Base-by-base conservation (phyloP, 2,113 vertebrate species). In the Caretta caretta region DNA sequence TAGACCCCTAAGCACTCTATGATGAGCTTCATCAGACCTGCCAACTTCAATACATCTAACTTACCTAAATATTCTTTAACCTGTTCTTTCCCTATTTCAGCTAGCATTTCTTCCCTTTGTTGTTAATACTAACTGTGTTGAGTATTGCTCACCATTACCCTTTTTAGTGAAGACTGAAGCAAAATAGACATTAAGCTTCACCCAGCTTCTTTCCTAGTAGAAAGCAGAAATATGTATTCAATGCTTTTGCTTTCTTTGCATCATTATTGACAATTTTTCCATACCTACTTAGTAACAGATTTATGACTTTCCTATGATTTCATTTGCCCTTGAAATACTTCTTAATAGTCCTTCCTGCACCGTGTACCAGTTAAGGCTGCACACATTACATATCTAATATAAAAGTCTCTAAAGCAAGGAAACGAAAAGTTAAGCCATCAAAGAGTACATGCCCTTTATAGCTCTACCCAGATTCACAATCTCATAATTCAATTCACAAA, bases 121-220 rank as follows among this genome's bases (percentile, higher is more conserved):
- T 62, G 27, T 62, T 62, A 62, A 62, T 62, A 62, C 16, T 31
- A 57, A 31, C 14, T 62, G 3, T 31, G 27, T 62, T 62, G 27
- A 62, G 29, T 31, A 10, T 57, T 57, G 27, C 12, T 31, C 29
- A 62, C 13, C 29, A 62, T 62, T 29, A 13, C 12, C 57, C 57
- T 59, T 59, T 59, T 59, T 12, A 31, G 59, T 62, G 59, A 62
- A 62, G 59, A 14, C 59, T 62, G 29, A 62, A 62, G 29, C 29
- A 62, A 62, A 62, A 31, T 31, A 29, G 29, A 31, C 59, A 62
- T 62, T 31, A 62, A 93, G 84, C 29, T 89, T 48, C 35, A 84
- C 24, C 49, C 76, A 93, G 87, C 49, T 89, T 94, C n/a, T 50
- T 95, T 38, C 42, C 53, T 86, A 80, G 59, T 25, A 94, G 93